Base-by-base conservation (phyloP, 2,888 invertebrate genomes). In the Scaptomyza cyrtandrae region DNA sequence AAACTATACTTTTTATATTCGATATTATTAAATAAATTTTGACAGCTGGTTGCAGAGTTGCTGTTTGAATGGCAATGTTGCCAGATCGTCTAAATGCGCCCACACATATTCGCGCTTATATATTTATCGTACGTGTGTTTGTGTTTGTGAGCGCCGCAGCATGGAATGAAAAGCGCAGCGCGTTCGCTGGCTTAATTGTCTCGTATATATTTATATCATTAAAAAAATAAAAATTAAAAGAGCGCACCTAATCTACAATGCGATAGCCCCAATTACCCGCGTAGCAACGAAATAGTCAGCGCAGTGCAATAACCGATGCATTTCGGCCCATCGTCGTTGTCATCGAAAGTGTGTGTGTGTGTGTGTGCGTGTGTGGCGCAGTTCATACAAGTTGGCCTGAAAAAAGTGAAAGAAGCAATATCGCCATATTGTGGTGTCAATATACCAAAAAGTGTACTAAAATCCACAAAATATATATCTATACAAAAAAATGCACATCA, bases 391-490 rank as follows among this genome's bases (percentile, higher is more conserved):
- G 79, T 76, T 76, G 76, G 76, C 76, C 76, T 79, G 80, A 76
- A 76, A 76, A 76, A 77, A 77, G 77, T 77, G 77, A 77, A 77
- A 79, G 76, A 76, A 79, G 80, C 71, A 71, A 79, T 76, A 79
- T 75, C 80, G 87, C 87, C 85, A 88, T 86, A 83, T 86, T 83
- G 83, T 80, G 84, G 67, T 86, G 66, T 80, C 63, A 80, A 77
- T 76, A 76, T 76, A 44, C 52, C 56, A 49, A 71, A 74, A 71
- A 86, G 77, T 86, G 87, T 81, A 88, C 57, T 74, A 43, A 70
- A 75, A 43, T 70, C 54, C 27, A 50, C 35, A 50, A 37, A 50
- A 29, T 52, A 44, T 55, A 37, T 45, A 37, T 49, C 33, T 39
- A 50, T 39, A 39, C 41, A 54, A 48, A 27, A 33, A 19, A 61